Conservation (phyloP, 2,113 vertebrate genomes). For the Illadopsis cleaveri region DNA sequence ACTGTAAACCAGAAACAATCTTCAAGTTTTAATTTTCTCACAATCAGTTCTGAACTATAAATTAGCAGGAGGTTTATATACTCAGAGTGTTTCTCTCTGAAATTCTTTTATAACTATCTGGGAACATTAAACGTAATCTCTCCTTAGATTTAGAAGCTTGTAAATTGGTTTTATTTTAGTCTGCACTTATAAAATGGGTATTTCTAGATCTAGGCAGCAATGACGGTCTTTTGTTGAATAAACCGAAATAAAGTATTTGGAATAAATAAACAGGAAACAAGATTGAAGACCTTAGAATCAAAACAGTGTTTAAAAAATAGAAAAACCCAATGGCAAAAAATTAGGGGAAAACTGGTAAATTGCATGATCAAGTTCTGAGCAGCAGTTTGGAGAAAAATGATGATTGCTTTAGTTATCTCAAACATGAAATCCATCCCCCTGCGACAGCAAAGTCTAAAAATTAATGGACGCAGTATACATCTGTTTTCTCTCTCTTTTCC, state of each 20-base stretch:
- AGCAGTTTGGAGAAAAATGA: neutral
- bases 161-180: neutral
- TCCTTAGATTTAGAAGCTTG: neutral
- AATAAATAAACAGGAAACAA: neutral
- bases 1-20: neutral
- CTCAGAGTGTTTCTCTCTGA: neutral
- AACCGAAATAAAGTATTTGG: neutral
- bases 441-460: fast-evolving
- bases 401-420: neutral
- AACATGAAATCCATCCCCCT: neutral
- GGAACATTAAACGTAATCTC: neutral
- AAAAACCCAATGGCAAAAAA: neutral
- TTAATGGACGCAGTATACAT: too few relatives aligned
- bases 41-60: neutral
- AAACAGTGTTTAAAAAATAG: neutral
- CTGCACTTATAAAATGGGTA: neutral
- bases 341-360: neutral
- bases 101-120: neutral
- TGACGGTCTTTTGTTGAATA: neutral
- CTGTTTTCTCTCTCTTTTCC: neutral
- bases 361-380: neutral
- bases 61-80: neutral
- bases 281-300: neutral
- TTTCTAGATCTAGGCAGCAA: neutral
- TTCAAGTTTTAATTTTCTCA: neutral